phyloP scores from a whole-genome alignment of 2,888 invertebrate genomes.

The Steinernema carpocapsae region DNA sequence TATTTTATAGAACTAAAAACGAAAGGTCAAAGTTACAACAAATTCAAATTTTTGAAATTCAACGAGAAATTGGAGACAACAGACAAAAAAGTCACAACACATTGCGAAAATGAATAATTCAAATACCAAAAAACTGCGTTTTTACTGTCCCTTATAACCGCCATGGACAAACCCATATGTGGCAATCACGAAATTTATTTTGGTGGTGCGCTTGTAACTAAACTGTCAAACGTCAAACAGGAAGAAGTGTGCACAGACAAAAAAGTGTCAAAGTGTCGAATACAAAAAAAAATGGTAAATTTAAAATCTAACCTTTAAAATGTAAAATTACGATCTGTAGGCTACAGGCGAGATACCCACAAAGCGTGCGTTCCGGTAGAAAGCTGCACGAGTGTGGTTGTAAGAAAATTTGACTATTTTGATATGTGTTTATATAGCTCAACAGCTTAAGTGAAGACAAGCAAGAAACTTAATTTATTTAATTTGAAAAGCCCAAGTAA shows the following conservation, averaged over 20 bases:
- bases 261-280: background rate
- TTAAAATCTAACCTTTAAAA: background rate
- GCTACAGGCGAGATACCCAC: background rate
- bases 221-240: background rate
- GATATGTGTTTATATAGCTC: too few relatives aligned
- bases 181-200: background rate
- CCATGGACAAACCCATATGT: background rate
- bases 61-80: too few relatives aligned
- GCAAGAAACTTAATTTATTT: too few relatives aligned
- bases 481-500: too few relatives aligned
- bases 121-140: too few relatives aligned
- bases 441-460: too few relatives aligned
- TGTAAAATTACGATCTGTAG: background rate
- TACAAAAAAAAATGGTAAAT: background rate
- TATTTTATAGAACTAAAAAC: too few relatives aligned
- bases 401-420: too few relatives aligned
- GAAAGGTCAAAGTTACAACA: too few relatives aligned
- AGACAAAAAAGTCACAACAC: too few relatives aligned
- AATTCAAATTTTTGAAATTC: too few relatives aligned
- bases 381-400: background rate
- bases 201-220: background rate
- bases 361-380: background rate
- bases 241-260: background rate
- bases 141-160: background rate
- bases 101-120: too few relatives aligned